Evolutionary conservation across 2,797 vertebrate genomes (phyloP).

Genomic region (Sebastes baramenuke): DNA sequence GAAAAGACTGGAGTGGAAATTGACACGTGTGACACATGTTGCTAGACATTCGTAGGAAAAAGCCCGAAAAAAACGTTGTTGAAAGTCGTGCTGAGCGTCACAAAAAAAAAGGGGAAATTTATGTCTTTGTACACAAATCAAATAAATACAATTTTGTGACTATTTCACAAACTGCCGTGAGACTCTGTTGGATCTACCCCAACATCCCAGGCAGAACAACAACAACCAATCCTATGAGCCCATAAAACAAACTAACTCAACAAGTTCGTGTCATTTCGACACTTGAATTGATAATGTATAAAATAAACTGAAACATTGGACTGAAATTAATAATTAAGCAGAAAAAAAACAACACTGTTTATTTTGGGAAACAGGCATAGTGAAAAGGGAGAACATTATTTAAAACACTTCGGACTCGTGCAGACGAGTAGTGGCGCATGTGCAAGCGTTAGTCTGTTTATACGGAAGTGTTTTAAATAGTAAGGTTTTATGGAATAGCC

Average conservation of each 20-base stretch:
- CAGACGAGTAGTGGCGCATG: too few species aligned
- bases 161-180: neutral
- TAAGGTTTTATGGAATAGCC: neutral
- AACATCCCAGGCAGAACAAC: neutral
- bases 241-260: too few species aligned
- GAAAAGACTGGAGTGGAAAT: neutral
- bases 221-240: neutral
- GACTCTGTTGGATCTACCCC: neutral
- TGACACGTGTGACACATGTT: neutral
- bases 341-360: too few species aligned
- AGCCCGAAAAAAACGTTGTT: neutral
- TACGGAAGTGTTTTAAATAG: neutral
- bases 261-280: too few species aligned
- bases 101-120: neutral
- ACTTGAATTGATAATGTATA: too few species aligned
- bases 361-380: too few species aligned
- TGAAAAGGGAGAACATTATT: too few species aligned
- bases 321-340: too few species aligned
- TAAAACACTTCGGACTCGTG: too few species aligned
- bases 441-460: neutral
- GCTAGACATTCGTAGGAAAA: neutral
- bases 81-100: neutral
- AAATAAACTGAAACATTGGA: too few species aligned
- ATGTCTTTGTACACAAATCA: neutral
- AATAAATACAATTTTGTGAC: neutral